These are phyloP conservation scores for Ageneiosus marmoratus DNA, from an alignment of 2,113 vertebrate species.

Conservation along the genomic window DNA sequence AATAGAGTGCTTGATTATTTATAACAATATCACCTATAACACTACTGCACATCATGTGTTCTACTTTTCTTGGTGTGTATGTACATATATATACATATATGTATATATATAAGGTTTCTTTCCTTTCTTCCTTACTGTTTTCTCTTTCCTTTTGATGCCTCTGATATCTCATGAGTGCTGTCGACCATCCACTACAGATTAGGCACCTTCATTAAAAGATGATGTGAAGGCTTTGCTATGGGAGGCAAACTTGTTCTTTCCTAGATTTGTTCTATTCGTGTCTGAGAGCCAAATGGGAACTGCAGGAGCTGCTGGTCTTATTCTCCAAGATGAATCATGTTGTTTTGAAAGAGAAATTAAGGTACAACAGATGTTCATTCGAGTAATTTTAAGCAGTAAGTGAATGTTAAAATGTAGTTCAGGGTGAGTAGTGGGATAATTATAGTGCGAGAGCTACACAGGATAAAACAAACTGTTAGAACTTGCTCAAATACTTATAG, in stretches of 20 bases:
- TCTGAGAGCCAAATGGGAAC: conserved; percentile 24
- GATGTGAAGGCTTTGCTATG: conserved; percentile 55
- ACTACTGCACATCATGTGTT: neutral
- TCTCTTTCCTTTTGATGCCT: conserved; percentile 57
- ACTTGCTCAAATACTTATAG: neutral
- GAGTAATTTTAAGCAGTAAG: neutral
- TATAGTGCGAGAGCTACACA: no score
- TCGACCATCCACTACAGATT: conserved; percentile 53
- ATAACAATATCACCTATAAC: no score
- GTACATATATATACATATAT: no score
- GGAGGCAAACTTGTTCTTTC: conserved; percentile 43
- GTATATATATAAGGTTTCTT: no score
- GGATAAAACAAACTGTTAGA: neutral
- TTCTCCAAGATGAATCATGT: neutral
- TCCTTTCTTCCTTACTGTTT: conserved; percentile 59
- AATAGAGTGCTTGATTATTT: neutral
- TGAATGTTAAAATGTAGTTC: neutral
- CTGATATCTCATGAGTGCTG: conserved; percentile 41
- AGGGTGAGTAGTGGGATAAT: neutral
- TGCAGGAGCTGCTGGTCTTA: neutral
- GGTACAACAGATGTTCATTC: conserved; percentile 3
- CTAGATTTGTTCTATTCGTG: conserved; percentile 14
- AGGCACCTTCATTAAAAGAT: conserved; percentile 62
- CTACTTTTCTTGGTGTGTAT: neutral
- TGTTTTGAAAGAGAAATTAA: conserved; percentile 27